phyloP scores from a whole-genome alignment of 2,888 invertebrate species.

The Drosophila hawaiiensis region DNA sequence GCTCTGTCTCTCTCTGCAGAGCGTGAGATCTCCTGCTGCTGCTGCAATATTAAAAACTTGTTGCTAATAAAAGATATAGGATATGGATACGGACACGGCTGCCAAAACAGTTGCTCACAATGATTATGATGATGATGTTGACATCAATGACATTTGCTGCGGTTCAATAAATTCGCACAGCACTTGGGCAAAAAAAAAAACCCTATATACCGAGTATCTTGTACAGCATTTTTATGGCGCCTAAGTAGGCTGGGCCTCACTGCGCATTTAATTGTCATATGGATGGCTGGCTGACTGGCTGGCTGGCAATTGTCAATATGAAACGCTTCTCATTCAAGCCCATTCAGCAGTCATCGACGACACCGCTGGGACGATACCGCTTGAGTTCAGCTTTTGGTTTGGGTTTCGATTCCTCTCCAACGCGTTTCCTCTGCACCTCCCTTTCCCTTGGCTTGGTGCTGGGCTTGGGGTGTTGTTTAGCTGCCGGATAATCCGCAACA shows the following conservation, averaged over 20 bases:
- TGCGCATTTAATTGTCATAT: constrained; percentile 76
- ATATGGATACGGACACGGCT: constrained; percentile 48
- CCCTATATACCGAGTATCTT: not conserved
- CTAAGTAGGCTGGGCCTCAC: constrained; percentile 70
- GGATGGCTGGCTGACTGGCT: constrained; percentile 42
- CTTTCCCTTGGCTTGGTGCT: not conserved
- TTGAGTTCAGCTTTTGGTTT: constrained; percentile 28
- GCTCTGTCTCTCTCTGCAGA: not conserved
- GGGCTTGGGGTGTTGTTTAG: constrained; percentile 72
- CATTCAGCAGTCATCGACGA: constrained; percentile 60
- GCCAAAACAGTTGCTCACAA: constrained; percentile 40
- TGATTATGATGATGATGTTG: constrained; percentile 55
- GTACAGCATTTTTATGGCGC: constrained; percentile 42
- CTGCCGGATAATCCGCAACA: constrained; percentile 81
- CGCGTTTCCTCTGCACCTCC: constrained; percentile 5
- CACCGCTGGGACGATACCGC: constrained; percentile 40
- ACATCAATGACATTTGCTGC: constrained; percentile 80
- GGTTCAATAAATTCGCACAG: constrained; percentile 80
- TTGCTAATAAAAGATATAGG: constrained; percentile 76
- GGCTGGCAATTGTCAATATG: constrained; percentile 62
- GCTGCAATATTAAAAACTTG: constrained; percentile 76
- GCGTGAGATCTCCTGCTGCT: constrained; percentile 49
- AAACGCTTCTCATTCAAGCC: constrained; percentile 51
- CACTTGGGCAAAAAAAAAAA: constrained; percentile 37
- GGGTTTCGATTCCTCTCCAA: constrained; percentile 10